phyloP scores from a whole-genome alignment of 2,888 invertebrate species.

The Rhabditophanes sp. region DNA sequence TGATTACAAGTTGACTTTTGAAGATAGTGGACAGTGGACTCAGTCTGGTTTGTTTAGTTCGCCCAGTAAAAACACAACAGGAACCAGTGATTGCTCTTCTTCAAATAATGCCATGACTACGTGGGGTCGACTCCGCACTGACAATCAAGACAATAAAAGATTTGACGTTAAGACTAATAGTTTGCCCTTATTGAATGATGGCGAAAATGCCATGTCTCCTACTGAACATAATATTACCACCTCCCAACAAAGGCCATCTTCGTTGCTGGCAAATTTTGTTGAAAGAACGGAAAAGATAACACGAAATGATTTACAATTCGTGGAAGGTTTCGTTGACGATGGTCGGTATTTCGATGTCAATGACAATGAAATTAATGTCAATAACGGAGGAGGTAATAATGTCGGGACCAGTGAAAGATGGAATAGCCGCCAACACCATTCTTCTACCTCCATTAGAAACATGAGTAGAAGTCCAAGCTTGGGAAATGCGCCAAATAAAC shows the following conservation, averaged over 20 bases:
- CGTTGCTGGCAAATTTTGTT: constrained; percentile 34
- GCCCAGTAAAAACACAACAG: not conserved
- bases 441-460: too few relatives aligned
- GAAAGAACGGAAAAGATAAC: constrained; percentile 9
- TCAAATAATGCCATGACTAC: constrained; percentile 26
- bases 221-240: not conserved
- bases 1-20: constrained; percentile 43
- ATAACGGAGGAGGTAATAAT: constrained; percentile 2
- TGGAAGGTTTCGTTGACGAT: constrained; percentile 21
- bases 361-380: constrained; percentile 36
- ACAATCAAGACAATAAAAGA: constrained; percentile 11
- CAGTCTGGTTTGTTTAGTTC: constrained; percentile 12
- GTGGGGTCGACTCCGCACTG: constrained; percentile 40
- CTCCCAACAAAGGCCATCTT: constrained; percentile 16
- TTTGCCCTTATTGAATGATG: constrained; percentile 11
- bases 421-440: not conserved
- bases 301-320: constrained; percentile 13
- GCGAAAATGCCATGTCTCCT: constrained; percentile 4
- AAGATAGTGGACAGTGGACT: constrained; percentile 40
- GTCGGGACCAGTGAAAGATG: not conserved
- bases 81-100: not conserved
- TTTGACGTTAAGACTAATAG: constrained; percentile 24
- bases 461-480: constrained; percentile 1
- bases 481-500: constrained; percentile 6
- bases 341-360: constrained; percentile 39